Evolutionary conservation across 2,797 vertebrate species (phyloP), one percentile per base, ranked within the genome.

Genomic region (Sciaenops ocellatus): DNA sequence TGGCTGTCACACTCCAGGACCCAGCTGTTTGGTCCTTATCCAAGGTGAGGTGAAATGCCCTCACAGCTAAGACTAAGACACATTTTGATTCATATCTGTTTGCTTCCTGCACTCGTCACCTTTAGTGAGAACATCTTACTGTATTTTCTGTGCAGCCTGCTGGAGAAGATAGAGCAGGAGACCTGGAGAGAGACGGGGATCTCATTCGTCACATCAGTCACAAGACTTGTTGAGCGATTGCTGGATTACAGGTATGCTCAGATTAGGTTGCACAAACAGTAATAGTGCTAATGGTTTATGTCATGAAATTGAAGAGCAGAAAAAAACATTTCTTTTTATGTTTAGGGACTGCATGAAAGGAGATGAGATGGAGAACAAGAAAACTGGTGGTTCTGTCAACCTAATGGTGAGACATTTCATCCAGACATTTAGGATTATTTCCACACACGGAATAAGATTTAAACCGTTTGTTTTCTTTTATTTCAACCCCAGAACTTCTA

Each of bases 121-220:
- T 81, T 80, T 12, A 28, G 2, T 77, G 24, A 68, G 18, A 75
- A 11, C 30, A 10, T 54, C 26, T 60, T 1, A 16, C 63, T 80
- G 17, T 83, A 9, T 85, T 84, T 72, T 83, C 22, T 79, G 34
- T 34, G 48, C 72, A 99, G 98, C 91, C 93, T 99, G 44, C 92
- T 99, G 90, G 98, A 99, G 92, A 99, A 99, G 93, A 98, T 99
- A 28, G 98, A 99, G 90, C 98, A 99, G 91, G 98, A 99, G 82
- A 99, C 98, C 0, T 99, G 98, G 98, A 95, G 98, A 51, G 98
- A 99, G 92, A 99, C 98, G 0, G 98, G 98, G 13, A 96, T 98
- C 90, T 99, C 98, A 10, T 99, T 99, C 24, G 97, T 99, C 80
- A 99, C 97, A 0, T 99, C 98, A 0, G 98, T 99, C 80, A 99